Conservation (phyloP, 2,888 invertebrate genomes). For the Ellobium chinense region DNA sequence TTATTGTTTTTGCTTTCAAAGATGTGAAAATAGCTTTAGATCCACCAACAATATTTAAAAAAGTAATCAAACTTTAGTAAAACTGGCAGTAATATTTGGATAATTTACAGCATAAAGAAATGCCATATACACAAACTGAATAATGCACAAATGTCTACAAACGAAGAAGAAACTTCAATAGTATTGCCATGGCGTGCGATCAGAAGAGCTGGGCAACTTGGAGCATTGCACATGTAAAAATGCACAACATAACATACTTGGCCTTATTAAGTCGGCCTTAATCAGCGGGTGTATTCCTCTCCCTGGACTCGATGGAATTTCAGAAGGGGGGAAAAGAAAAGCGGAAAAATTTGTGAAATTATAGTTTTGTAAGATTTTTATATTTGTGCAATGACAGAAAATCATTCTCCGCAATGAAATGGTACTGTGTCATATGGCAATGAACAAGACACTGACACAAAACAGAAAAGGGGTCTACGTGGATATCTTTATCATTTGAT, state of each 20-base stretch:
- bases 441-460: constrained; percentile 19
- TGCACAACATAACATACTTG: constrained; percentile 51
- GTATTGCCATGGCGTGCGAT: constrained; percentile 34
- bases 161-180: constrained; percentile 40
- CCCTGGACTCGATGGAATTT: constrained; percentile 34
- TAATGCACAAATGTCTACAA: constrained; percentile 46
- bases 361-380: neutral
- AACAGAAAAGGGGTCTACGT: constrained; percentile 34
- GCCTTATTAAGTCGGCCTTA: constrained; percentile 46
- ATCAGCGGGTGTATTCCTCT: constrained; percentile 44
- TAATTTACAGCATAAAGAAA: constrained; percentile 73
- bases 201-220: constrained; percentile 40
- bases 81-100: constrained; percentile 11
- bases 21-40: too few relatives aligned
- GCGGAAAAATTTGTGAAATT: constrained; percentile 8
- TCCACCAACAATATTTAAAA: too few relatives aligned
- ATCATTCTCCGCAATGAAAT: constrained; percentile 4
- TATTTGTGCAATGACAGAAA: constrained; percentile 13
- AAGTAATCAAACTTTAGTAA: neutral
- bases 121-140: constrained; percentile 59
- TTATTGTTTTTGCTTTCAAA: too few relatives aligned
- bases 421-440: neutral
- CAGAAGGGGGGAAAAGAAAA: constrained; percentile 26
- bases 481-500: constrained; percentile 30
- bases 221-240: constrained; percentile 51